Evolutionary conservation across 2,797 vertebrate species (phyloP).

Genomic region (Sebastes kiyomatsui): DNA sequence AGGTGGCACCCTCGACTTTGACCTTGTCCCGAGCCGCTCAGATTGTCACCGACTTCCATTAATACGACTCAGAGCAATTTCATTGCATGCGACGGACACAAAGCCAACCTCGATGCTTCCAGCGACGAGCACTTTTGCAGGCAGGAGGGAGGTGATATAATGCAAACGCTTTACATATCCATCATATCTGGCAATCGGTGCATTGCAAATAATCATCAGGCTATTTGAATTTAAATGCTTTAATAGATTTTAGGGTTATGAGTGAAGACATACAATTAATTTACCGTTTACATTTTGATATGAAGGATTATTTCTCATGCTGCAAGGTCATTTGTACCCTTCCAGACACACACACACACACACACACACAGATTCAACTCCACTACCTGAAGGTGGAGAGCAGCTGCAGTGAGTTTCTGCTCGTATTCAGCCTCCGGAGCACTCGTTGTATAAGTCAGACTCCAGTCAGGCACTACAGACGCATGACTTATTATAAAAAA

Average conservation of each 20-base stretch:
- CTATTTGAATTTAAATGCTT: slow-evolving; percentile 36
- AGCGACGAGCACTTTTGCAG: slow-evolving; percentile 26
- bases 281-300: slow-evolving; percentile 40
- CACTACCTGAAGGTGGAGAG: slow-evolving; percentile 59
- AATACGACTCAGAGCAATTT: slow-evolving; percentile 67
- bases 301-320: slow-evolving; percentile 55
- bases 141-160: slow-evolving; percentile 22
- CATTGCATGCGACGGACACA: slow-evolving; percentile 55
- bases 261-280: slow-evolving; percentile 43
- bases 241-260: slow-evolving; percentile 53
- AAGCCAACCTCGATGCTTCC: slow-evolving; percentile 41
- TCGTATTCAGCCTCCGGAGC: slow-evolving; percentile 53
- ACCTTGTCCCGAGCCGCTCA: slow-evolving; percentile 63
- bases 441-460: slow-evolving; percentile 48
- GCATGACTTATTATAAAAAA: slow-evolving; percentile 59
- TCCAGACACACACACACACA: not conserved
- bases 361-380: slow-evolving; percentile 2
- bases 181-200: slow-evolving; percentile 18
- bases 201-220: slow-evolving; percentile 48
- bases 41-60: slow-evolving; percentile 61
- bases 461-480: slow-evolving; percentile 54
- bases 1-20: slow-evolving; percentile 63
- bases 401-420: slow-evolving; percentile 60
- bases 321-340: slow-evolving; percentile 58
- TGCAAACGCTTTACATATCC: slow-evolving; percentile 42